These are phyloP conservation scores for Strigops habroptila DNA, from an alignment of 2,113 vertebrate genomes.

Conservation along the genomic window DNA sequence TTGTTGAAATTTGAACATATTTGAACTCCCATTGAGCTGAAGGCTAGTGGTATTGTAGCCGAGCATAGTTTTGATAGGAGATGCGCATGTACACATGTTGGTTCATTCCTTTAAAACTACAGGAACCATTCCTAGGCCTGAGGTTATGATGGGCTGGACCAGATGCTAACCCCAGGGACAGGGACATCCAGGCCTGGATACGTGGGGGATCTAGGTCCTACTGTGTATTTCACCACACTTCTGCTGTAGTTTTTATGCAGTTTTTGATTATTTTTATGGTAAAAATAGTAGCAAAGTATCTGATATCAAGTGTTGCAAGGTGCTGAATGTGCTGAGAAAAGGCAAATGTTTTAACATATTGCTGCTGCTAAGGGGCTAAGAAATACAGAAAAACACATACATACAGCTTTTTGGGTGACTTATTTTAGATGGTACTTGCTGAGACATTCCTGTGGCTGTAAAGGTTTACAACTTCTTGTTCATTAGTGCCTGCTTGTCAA, in stretches of 20 bases:
- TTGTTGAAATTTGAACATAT: not conserved
- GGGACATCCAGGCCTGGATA: not conserved
- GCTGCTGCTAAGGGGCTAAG: not conserved
- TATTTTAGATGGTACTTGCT: not conserved
- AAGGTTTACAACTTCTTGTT: not conserved
- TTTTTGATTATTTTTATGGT: not conserved
- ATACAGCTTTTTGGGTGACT: not conserved
- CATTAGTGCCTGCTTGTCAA: not conserved
- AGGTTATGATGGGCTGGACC: not conserved
- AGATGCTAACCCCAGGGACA: not conserved
- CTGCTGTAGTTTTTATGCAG: not conserved
- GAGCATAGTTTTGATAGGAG: not conserved
- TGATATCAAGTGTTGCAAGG: not conserved
- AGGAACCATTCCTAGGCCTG: not conserved
- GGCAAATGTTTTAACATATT: not conserved
- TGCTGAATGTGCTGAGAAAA: not conserved
- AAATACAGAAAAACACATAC: not conserved
- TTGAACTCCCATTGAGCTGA: not conserved
- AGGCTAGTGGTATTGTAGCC: not conserved
- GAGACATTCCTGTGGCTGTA: not conserved
- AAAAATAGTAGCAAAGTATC: not conserved
- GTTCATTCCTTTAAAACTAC: not conserved
- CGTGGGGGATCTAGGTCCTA: fast-evolving
- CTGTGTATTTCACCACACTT: not conserved
- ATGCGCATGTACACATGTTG: not conserved